Percentiles rank a stretch among this genome's conserved stretches.
Evolutionary conservation across 2,797 vertebrate genomes (phyloP).

Genomic region (Galago senegalensis): DNA sequence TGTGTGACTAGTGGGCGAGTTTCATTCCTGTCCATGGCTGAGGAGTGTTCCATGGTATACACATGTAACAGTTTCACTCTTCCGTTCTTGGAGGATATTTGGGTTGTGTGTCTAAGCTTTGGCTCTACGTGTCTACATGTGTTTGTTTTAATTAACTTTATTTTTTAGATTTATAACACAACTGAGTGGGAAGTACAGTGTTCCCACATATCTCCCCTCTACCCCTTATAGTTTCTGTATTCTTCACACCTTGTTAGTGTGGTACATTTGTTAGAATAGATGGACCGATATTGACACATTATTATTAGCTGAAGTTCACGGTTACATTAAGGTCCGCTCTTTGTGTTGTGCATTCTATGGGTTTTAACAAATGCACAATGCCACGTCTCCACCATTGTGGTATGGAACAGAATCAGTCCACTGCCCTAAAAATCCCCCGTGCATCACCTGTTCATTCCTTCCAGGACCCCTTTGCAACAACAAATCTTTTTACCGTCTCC

Average conservation of each 20-base stretch:
- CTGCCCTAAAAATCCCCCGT: not conserved
- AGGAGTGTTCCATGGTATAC: not conserved
- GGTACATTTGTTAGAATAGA: not conserved
- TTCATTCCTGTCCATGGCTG: not conserved
- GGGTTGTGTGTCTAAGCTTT: constrained; percentile 47
- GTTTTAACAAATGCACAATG: not conserved
- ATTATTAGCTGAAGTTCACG: not conserved
- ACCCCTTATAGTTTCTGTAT: not conserved
- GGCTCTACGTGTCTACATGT: not conserved
- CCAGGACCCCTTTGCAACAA: not conserved
- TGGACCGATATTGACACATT: not conserved
- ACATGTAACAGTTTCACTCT: not conserved
- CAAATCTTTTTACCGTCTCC: not conserved
- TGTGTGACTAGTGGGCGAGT: not conserved
- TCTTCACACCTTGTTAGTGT: not conserved
- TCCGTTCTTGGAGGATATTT: not conserved
- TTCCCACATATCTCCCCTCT: not conserved
- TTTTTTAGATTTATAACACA: constrained; percentile 36
- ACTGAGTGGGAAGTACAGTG: not conserved
- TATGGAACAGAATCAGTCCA: not conserved
- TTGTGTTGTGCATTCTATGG: not conserved
- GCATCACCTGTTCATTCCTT: not conserved
- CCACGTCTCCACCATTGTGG: accelerated
- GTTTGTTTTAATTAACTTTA: constrained; percentile 12
- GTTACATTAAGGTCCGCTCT: not conserved